These are phyloP conservation scores for Melanaphis sacchari DNA, from an alignment of 1,140 invertebrate genomes.

Conservation along the genomic window DNA sequence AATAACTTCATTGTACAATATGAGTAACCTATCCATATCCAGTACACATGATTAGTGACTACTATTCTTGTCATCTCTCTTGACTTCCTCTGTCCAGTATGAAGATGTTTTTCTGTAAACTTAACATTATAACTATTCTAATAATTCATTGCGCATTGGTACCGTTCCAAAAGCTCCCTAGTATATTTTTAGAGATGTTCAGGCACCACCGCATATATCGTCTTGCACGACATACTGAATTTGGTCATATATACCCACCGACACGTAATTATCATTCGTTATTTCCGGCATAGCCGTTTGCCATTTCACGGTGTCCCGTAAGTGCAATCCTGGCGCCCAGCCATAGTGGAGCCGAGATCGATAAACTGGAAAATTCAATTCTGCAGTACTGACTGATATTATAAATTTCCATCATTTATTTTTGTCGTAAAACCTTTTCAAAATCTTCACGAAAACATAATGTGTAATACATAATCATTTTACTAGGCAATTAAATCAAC, in stretches of 20 bases:
- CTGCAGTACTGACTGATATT: neutral
- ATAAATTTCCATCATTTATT: neutral
- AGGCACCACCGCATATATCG: neutral
- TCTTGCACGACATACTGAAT: neutral
- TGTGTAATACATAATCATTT: neutral
- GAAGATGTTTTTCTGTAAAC: neutral
- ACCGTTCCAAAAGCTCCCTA: neutral
- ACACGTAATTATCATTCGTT: neutral
- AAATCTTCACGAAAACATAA: neutral
- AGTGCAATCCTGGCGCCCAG: neutral
- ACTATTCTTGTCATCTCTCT: neutral
- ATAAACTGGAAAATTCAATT: neutral
- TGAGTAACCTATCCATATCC: neutral
- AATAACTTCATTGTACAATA: neutral
- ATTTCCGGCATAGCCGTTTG: neutral
- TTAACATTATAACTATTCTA: conserved; percentile 1
- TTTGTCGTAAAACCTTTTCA: neutral
- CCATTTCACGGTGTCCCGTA: neutral
- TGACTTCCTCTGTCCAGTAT: neutral
- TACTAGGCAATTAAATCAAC: neutral
- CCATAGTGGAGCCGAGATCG: neutral
- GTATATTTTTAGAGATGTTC: conserved; percentile 38
- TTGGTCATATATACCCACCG: neutral
- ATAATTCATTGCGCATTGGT: neutral
- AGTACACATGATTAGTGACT: neutral